These are phyloP conservation scores for Gallinago media DNA, from an alignment of 2,113 vertebrate genomes.

Conservation along the genomic window DNA sequence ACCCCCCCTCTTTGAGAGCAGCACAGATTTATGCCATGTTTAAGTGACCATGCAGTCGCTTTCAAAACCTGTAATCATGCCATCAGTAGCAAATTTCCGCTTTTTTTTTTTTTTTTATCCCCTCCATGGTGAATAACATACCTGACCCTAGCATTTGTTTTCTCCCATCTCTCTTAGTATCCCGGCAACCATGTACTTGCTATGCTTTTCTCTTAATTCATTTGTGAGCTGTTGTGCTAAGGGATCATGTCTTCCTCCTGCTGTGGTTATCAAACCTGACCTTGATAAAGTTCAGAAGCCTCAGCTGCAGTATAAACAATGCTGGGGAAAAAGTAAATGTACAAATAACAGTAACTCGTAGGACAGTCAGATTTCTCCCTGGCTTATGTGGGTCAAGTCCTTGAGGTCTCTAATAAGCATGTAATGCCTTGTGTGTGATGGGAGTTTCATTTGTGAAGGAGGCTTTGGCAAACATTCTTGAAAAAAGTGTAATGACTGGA, in stretches of 20 bases:
- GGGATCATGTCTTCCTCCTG: background rate
- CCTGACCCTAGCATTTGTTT: conserved; percentile 18
- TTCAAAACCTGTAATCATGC: background rate
- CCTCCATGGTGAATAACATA: background rate
- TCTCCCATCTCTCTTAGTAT: background rate
- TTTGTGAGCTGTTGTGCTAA: background rate
- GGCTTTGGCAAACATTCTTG: background rate
- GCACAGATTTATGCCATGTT: background rate
- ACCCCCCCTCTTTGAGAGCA: background rate
- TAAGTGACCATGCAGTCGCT: background rate
- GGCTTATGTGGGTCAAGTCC: background rate
- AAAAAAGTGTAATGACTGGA: background rate
- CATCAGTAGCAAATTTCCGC: background rate
- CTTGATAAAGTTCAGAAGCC: conserved; percentile 6
- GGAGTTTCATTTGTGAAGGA: background rate
- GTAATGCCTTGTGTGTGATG: background rate
- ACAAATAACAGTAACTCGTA: background rate
- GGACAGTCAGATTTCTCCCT: background rate
- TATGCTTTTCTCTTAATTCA: background rate
- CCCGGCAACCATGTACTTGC: conserved; percentile 7
- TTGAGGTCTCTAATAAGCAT: background rate
- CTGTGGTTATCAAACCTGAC: background rate
- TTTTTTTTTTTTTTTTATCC: too few species aligned
- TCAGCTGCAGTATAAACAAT: background rate
- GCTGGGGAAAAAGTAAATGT: background rate